Evolutionary conservation across 2,888 invertebrate genomes (phyloP), one percentile per base, ranked within the genome.

Genomic region (Drosophila stalkeri): DNA sequence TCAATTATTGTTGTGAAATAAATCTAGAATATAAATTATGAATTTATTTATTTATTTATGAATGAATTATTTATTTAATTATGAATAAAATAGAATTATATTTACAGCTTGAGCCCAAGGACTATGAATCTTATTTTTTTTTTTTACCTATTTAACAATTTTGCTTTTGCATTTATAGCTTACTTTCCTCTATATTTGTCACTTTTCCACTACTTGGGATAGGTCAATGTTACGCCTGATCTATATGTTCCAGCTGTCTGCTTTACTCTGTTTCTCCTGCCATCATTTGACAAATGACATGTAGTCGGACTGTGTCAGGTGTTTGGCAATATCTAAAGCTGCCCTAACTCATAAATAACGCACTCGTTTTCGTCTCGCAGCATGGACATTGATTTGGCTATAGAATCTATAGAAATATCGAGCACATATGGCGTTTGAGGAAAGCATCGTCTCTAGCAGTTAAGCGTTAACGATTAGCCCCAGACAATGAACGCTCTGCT

Each of bases 391-490:
- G 74, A 82, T 82, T 77, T 62, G 27, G 14, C 20, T 55, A 20
- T 41, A 43, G 31, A 20, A 20, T 14, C 31, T 5, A 44, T 35
- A 37, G 8, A 51, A 59, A 72, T 65, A 23, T 20, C 20, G 37
- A 43, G 37, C 54, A 54, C 67, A 80, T 77, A 66, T 57, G 72
- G 82, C 80, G 86, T 88, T 88, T 84, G 64, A 52, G 77, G 80
- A 46, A 66, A 63, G 65, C 31, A 62, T 64, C 66, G 81, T 73
- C 59, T 74, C 70, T 57, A 70, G 60, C 80, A 57, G 78, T 74
- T 82, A 70, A 78, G 86, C 78, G 70, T 78, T 84, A 75, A 86
- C 84, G 87, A 80, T 82, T 82, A 74, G 87, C 65, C 71, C 56
- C 60, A 85, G 73, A 66, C 71, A 37, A 39, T 20, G 67, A 75